Base-by-base conservation (phyloP, 2,797 vertebrate genomes). In the Cynopterus sphinx region DNA sequence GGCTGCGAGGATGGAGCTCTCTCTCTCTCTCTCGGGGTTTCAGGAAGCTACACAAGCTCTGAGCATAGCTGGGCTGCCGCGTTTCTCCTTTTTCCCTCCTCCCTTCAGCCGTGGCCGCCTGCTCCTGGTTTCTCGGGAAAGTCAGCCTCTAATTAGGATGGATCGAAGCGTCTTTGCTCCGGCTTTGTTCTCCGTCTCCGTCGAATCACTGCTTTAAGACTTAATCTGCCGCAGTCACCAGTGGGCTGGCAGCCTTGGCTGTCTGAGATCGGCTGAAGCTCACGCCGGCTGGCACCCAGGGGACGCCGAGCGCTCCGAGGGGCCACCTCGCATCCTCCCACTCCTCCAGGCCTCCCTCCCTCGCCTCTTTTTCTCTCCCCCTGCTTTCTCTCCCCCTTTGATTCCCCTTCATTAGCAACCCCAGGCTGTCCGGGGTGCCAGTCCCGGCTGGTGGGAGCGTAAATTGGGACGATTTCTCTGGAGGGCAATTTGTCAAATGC, bases 101-200 rank as follows among this genome's bases (percentile, higher is more conserved):
- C 97, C 97, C 93, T 97, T 90, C 97, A 39, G 88, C 87, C 0
- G 1, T 21, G 85, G 97, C 79, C 41, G 95, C 83, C 97, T 73
- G 95, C 95, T 97, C 94, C 93, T 83, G 51, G 73, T 96, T 98
- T 97, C 97, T 97, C 96, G 87, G 97, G 97, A 97, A 97, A 97
- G 97, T 95, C 91, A 95, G 96, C 81, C 97, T 94, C 97, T 98
- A 97, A 98, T 98, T 98, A 97, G 97, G 96, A 98, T 96, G 95
- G 97, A 98, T 98, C 53, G 91, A 96, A 97, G 71, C 0, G 94
- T 96, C 97, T 97, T 92, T 95, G 91, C 97, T 96, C 95, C 70
- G 85, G 96, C 93, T 97, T 95, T 97, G 94, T 92, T 94, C 95
- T 87, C 82, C 3, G 94, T 93, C 96, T 96, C 86, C 41, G 46